Base-by-base conservation (phyloP, 2,113 vertebrate genomes). In the Podilymbus podiceps region DNA sequence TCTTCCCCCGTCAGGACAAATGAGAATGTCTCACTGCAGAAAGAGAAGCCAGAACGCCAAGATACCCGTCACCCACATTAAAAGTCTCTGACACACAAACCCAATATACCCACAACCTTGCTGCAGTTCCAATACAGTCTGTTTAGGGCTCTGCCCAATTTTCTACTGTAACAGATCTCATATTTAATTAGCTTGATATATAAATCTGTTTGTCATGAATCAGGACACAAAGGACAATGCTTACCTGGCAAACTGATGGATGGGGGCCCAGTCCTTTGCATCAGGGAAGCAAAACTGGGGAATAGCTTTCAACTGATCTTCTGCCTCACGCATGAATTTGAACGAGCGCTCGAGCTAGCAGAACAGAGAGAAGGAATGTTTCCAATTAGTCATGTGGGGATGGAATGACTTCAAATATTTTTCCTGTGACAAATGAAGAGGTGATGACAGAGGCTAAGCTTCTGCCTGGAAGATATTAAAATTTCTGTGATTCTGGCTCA, bases 271-370 rank as follows among this genome's bases (percentile, higher is more conserved):
- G 94, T 99, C 99, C 97, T 99, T 99, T 88, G 99, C 99, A 35
- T 99, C 99, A 3, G 99, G 99, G 94, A 99, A 99, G 92, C 99
- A 99, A 98, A 99, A 99, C 95, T 99, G 99, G 12, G 99, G 99
- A 88, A 99, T 99, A 55, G 99, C 99, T 97, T 99, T 99, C 93
- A 99, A 97, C 97, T 99, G 99, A 98, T 99, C 99, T 97, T 99
- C 99, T 14, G 99, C 98, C 94, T 99, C 99, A 5, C 98, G 98
- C 98, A 99, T 98, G 97, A 99, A 99, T 98, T 99, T 99, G 96
- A 99, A 99, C 1, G 99, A 99, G 95, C 99, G 98, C 95, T 99
- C 99, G 42, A 99, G 97, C 99, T 99, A 98, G 78, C 47, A 73
- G 75, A 88, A 91, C 28, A 63, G 91, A 90, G 77, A 93, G 82